These are phyloP conservation scores for Sarcophilus harrisii DNA, from an alignment of 2,797 vertebrate species.

Conservation along the genomic window DNA sequence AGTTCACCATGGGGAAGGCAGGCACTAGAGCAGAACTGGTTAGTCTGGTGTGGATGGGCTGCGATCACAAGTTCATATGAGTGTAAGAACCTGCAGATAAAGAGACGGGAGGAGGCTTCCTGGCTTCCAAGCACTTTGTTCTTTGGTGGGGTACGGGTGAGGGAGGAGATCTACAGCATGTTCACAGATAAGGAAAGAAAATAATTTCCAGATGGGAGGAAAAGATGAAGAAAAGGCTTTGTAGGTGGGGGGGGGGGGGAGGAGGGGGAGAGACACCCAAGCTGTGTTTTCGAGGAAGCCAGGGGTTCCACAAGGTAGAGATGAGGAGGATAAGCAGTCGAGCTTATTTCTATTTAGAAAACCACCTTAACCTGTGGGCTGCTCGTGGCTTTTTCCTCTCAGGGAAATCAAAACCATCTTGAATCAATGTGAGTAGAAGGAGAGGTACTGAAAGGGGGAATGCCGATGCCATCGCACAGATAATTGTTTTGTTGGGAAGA, in stretches of 20 bases:
- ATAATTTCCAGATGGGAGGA: neutral
- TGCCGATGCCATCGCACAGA: neutral
- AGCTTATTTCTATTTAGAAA: neutral
- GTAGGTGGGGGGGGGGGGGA: neutral
- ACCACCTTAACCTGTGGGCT: neutral
- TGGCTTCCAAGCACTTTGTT: neutral
- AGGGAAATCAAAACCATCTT: neutral
- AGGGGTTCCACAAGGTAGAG: neutral
- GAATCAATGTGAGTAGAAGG: neutral
- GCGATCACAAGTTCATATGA: neutral
- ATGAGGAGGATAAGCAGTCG: neutral
- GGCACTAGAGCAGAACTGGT: neutral
- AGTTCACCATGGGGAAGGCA: neutral
- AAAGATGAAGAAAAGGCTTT: neutral
- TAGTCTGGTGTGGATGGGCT: neutral
- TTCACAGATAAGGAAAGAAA: neutral
- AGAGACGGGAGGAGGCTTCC: neutral
- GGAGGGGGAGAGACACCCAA: accelerated
- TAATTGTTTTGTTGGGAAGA: neutral
- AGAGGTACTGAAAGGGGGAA: neutral
- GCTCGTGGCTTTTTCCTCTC: neutral
- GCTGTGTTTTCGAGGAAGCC: neutral
- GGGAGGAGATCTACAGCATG: neutral
- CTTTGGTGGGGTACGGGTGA: neutral
- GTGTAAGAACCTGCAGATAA: neutral